These are phyloP conservation scores for Ophion costatus DNA, from an alignment of 2,888 invertebrate species.

Conservation along the genomic window DNA sequence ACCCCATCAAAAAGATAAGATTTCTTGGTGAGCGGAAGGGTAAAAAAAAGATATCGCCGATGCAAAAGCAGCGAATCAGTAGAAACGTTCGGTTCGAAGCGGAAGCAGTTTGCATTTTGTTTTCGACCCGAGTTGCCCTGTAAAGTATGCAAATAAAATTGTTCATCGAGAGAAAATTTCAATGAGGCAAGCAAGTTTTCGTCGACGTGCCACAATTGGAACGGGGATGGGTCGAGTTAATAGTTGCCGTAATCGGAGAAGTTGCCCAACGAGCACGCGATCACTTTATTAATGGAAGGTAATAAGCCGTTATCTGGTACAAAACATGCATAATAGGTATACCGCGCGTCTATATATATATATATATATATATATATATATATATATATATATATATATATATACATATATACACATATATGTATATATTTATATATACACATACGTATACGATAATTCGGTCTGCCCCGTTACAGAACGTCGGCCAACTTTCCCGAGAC, in stretches of 20 bases:
- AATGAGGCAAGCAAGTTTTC: conserved; percentile 12
- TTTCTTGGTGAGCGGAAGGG: too few relatives aligned
- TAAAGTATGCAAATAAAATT: conserved; percentile 7
- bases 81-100: too few relatives aligned
- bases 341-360: conserved; percentile 2
- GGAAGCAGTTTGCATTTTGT: too few relatives aligned
- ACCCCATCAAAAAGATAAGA: too few relatives aligned
- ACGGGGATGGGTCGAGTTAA: conserved; percentile 8
- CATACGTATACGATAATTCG: not conserved
- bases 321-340: conserved; percentile 20
- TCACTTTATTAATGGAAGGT: conserved; percentile 58
- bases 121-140: not conserved
- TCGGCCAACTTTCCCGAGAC: conserved; percentile 47
- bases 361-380: too few relatives aligned
- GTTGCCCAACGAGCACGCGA: conserved; percentile 57
- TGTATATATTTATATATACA: too few relatives aligned
- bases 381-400: too few relatives aligned
- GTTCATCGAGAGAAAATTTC: not conserved
- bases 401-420: too few relatives aligned
- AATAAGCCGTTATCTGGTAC: conserved; percentile 41
- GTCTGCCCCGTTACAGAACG: conserved; percentile 12
- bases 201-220: conserved; percentile 1
- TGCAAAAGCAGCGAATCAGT: too few relatives aligned
- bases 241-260: conserved; percentile 30
- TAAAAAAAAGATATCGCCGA: too few relatives aligned